phyloP scores from a whole-genome alignment of 2,888 invertebrate species.

The Timema cristinae region DNA sequence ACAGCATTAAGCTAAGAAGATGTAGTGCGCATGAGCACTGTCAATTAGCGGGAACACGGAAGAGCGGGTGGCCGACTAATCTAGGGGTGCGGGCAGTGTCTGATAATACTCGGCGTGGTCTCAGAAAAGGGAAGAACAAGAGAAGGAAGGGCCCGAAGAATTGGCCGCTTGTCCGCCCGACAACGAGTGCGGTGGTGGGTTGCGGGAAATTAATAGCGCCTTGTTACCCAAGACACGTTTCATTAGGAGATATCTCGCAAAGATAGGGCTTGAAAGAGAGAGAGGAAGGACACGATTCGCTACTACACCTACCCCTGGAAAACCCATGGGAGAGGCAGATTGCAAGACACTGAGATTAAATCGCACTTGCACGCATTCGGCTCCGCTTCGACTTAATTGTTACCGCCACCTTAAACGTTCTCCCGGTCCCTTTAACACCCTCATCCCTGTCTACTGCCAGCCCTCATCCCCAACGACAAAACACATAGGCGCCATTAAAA shows the following conservation, averaged over 20 bases:
- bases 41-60: no score
- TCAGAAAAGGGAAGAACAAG: not conserved
- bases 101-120: no score
- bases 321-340: slow-evolving; percentile 9
- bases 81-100: no score
- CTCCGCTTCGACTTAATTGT: slow-evolving; percentile 2
- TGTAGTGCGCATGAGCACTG: not conserved
- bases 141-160: no score
- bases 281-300: slow-evolving; percentile 5
- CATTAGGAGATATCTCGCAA: slow-evolving; percentile 27
- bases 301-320: not conserved
- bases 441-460: not conserved
- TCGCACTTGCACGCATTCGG: not conserved
- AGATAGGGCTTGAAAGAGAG: not conserved
- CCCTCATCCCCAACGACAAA: not conserved
- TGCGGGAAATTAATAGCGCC: slow-evolving; percentile 29
- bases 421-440: not conserved
- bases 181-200: not conserved
- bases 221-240: slow-evolving; percentile 28
- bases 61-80: no score
- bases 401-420: slow-evolving; percentile 1
- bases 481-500: no score
- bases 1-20: no score
- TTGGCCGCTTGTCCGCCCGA: not conserved
- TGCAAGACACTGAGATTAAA: slow-evolving; percentile 21